Evolutionary conservation across 2,888 invertebrate genomes (phyloP), one percentile per base, ranked within the genome.

Genomic region (Brachyopa scutellaris): DNA sequence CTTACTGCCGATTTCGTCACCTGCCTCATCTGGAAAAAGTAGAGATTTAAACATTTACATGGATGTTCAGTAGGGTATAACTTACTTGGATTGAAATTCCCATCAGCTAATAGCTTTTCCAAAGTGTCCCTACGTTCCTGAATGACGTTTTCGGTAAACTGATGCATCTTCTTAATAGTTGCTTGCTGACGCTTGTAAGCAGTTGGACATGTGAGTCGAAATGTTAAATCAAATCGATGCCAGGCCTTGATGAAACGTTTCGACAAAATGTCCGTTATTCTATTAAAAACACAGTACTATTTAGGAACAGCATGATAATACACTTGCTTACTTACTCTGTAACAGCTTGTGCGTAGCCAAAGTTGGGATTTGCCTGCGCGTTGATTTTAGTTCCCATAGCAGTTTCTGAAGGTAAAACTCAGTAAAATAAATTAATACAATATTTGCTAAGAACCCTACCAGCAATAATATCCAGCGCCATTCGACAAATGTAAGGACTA

Each of bases 341-440:
- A 38, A 96, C 93, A n/a, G 94, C 93, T 85, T 92, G 91, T 0
- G 95, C 95, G 87, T 96, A 96, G 85, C 93, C 92, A 0, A 94
- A 93, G 55, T 94, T 91, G 1, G 92, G 91, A 86, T 94, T 90
- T 45, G 90, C 90, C 88, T 96, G 96, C 0, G 89, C 88, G 84
- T 89, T 84, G 2, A 88, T 85, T 61, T 87, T 88, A 2, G 87
- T 88, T 21, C 88, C 89, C 89, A 89, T 89, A 11, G 89, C 86
- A 2, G 88, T 88, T 79, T 89, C 89, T 88, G 17, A 8, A 76
- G 11, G n/a, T n/a, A n/a, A n/a, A n/a, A n/a, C n/a, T n/a, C n/a
- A n/a, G n/a, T n/a, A n/a, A n/a, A n/a, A n/a, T n/a, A n/a, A n/a
- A n/a, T n/a, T n/a, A n/a, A n/a, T n/a, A n/a, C n/a, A n/a, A n/a